These are phyloP conservation scores for Enteromius trimaculatus DNA, from an alignment of 2,797 vertebrate genomes.

Conservation along the genomic window DNA sequence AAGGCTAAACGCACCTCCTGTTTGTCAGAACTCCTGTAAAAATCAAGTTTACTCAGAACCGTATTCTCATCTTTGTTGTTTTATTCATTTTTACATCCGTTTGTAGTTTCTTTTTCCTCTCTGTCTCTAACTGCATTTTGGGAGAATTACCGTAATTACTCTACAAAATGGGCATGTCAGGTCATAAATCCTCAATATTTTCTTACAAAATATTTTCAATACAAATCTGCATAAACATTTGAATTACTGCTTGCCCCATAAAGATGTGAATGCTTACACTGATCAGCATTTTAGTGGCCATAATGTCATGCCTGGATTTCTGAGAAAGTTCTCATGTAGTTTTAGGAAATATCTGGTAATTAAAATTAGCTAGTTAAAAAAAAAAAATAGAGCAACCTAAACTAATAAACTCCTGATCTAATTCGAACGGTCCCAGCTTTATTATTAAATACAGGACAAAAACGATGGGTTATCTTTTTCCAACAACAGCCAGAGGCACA, in stretches of 20 bases:
- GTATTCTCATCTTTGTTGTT: background rate
- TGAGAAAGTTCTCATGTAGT: background rate
- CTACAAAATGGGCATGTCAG: background rate
- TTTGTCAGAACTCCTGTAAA: background rate
- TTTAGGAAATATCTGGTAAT: background rate
- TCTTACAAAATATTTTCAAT: no score
- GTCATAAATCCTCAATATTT: background rate
- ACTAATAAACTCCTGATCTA: background rate
- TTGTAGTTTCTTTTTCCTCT: background rate
- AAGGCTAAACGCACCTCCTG: background rate
- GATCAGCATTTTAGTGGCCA: background rate
- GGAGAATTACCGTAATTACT: background rate
- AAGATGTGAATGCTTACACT: background rate
- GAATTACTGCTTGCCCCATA: background rate
- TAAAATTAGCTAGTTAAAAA: background rate
- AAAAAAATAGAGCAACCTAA: background rate
- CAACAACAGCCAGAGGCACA: slow-evolving; percentile 1
- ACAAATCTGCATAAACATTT: background rate
- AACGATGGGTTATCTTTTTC: slow-evolving; percentile 4
- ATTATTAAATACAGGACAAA: slow-evolving; percentile 1
- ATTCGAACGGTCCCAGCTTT: background rate
- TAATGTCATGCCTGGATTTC: background rate
- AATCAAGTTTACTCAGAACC: background rate
- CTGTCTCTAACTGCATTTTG: background rate
- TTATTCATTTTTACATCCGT: background rate